These are phyloP conservation scores for Stenchaetothrips biformis DNA, from an alignment of 2,888 invertebrate genomes.

Conservation along the genomic window DNA sequence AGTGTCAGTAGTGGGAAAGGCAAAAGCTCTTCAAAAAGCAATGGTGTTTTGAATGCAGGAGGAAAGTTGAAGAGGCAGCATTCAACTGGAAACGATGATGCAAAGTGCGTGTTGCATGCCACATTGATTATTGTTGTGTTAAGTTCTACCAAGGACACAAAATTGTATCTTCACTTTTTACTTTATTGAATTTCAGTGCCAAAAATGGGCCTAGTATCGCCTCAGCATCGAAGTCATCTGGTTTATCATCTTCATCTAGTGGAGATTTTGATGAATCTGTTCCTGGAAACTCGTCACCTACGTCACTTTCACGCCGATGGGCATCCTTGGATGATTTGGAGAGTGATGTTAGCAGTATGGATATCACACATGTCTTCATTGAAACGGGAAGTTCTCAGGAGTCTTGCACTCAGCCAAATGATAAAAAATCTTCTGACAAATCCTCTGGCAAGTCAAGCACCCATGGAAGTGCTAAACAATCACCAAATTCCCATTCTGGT, in stretches of 20 bases:
- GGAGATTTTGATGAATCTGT: neutral
- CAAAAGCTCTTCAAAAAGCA: constrained; percentile 27
- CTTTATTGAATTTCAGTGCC: neutral
- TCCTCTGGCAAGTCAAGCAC: neutral
- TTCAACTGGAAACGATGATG: constrained; percentile 34
- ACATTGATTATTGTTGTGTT: neutral
- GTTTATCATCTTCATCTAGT: constrained; percentile 19
- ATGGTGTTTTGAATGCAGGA: constrained; percentile 33
- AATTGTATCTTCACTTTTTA: too few species aligned
- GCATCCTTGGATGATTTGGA: constrained; percentile 55
- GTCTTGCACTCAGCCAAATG: neutral
- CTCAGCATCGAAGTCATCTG: constrained; percentile 31
- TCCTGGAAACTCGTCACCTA: neutral
- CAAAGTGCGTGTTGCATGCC: constrained; percentile 28
- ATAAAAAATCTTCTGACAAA: neutral
- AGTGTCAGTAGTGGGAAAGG: neutral
- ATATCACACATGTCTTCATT: constrained; percentile 3
- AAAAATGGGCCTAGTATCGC: constrained; percentile 18
- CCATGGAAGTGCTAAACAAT: neutral
- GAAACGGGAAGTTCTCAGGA: neutral
- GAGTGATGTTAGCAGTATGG: constrained; percentile 42
- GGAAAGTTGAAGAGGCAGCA: constrained; percentile 45
- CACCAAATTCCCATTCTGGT: neutral
- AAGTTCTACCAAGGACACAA: neutral
- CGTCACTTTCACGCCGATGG: constrained; percentile 44